Evolutionary conservation across 2,113 vertebrate genomes (phyloP), one percentile per base, ranked within the genome.

Genomic region (Malurus elegans): DNA sequence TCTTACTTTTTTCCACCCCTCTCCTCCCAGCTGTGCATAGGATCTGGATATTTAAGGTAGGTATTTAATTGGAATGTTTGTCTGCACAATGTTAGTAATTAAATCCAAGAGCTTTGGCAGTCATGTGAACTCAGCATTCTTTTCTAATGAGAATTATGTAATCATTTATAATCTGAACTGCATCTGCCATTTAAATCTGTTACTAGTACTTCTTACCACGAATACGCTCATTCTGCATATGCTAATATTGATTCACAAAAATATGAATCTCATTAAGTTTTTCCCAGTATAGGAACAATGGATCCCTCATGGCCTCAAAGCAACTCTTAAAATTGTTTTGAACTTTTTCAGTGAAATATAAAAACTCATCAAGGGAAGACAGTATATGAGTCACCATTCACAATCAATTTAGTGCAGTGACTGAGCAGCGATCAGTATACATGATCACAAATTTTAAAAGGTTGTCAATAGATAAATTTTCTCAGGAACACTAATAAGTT

Each of bases 101-200:
- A 96, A 96, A 93, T 88, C 97, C 96, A 95, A 88, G 94, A 95
- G 84, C 91, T 92, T 73, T 93, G 69, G 78, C 70, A 85, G 91
- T 74, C 83, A 34, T 81, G 83, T 92, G 94, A 98, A 96, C 86
- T 96, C 95, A 93, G 96, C 96, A 92, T 81, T 92, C 93, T 90
- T 84, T 86, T 67, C 51, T 24, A 91, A 90, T 81, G 86, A 90
- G 96, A 81, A 94, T 95, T 95, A 93, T 7, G 1, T 88, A 92
- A 96, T 87, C 87, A 60, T 74, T 88, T 95, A 69, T 51, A 57
- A 62, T 85, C 80, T 73, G 93, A 95, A 85, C 34, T 79, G 80
- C 96, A 97, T 96, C 93, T 96, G 94, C 91, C 92, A 87, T 88
- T 93, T 88, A 84, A 93, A 93, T 97, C 94, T 95, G 93, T 86